Base-by-base conservation (phyloP, 2,113 vertebrate genomes). In the Neodontobutis hainanensis region DNA sequence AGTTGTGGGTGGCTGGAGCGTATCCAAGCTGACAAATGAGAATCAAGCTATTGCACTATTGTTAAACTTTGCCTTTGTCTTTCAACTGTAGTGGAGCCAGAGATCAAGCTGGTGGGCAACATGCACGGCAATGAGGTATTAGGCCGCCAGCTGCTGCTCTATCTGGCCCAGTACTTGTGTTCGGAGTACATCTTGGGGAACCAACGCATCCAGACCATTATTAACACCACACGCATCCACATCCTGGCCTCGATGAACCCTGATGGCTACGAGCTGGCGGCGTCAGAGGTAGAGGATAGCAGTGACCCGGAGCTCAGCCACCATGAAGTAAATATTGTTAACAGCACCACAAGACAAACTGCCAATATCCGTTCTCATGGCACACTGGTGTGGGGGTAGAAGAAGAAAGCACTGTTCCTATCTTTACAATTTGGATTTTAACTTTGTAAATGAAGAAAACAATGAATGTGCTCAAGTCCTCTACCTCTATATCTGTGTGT, bases 41-140 rank as follows among this genome's bases (percentile, higher is more conserved):
- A 27, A 27, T 3, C 11, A 6, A 3, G 8, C 15, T 55, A 4
- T 55, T 38, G 11, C 11, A 5, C 27, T 55, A 8, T 3, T 50
- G 11, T 27, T 50, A 27, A n/a, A 27, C n/a, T 76, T 35, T 48
- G 7, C 4, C 38, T 80, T 14, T 66, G 52, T 68, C 61, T 2
- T 50, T 50, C 16, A 75, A 72, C 82, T 47, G 59, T 84, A 99
- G 97, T 98, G 87, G 93, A 97, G 86, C 97, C 97, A 4, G 97
- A 99, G 88, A 91, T 99, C 76, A 97, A 98, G 81, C 89, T 96
- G 40, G 85, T 99, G 11, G 97, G 93, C 40, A 99, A 99, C 89
- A 99, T 99, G 92, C 97, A 99, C 0, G 97, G 97, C 52, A 99
- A 99, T 8, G 97, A 99, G 88, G 97, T 98, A 19, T 89, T 95